phyloP scores from a whole-genome alignment of 64 coral and sea anemone species.

The Montipora foliosa region DNA sequence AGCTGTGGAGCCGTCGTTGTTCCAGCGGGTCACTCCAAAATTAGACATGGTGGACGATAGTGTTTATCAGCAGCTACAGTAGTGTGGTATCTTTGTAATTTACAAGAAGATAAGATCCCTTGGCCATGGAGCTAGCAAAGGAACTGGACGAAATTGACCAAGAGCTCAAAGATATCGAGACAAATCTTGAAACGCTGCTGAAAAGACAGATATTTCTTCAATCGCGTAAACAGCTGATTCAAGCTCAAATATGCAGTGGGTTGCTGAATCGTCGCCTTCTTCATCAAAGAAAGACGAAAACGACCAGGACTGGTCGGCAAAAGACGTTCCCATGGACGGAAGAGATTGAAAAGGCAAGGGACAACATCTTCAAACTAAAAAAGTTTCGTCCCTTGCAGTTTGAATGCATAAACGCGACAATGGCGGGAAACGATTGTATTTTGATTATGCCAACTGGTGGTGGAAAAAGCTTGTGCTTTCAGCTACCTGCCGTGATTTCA shows the following conservation, averaged over 20 bases:
- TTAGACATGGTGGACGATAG: background rate
- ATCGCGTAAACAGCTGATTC: slow-evolving; percentile 41
- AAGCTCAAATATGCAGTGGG: slow-evolving; percentile 37
- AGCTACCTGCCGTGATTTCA: slow-evolving; percentile 93
- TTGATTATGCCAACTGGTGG: slow-evolving; percentile 97
- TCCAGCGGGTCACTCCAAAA: background rate
- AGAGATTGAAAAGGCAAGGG: slow-evolving; percentile 64
- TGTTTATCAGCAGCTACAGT: background rate
- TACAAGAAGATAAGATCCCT: background rate
- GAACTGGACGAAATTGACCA: slow-evolving; percentile 72
- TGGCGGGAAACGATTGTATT: slow-evolving; percentile 93
- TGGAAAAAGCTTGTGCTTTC: slow-evolving; percentile 93
- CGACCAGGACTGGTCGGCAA: slow-evolving; percentile 54
- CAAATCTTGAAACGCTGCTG: slow-evolving; percentile 66
- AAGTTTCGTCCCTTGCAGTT: slow-evolving; percentile 88
- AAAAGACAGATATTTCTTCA: slow-evolving; percentile 78
- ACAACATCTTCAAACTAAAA: slow-evolving; percentile 75
- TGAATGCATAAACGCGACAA: slow-evolving; percentile 91
- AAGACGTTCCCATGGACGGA: slow-evolving; percentile 77
- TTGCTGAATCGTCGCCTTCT: background rate
- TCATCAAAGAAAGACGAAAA: background rate
- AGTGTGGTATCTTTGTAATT: background rate
- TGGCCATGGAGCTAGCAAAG: slow-evolving; percentile 53
- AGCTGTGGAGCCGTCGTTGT: background rate
- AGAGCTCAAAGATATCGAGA: slow-evolving; percentile 77